Percentiles rank a stretch among this genome's conserved stretches.
Conservation (phyloP, 1,140 invertebrate genomes). For the Diabrotica virgifera region DNA sequence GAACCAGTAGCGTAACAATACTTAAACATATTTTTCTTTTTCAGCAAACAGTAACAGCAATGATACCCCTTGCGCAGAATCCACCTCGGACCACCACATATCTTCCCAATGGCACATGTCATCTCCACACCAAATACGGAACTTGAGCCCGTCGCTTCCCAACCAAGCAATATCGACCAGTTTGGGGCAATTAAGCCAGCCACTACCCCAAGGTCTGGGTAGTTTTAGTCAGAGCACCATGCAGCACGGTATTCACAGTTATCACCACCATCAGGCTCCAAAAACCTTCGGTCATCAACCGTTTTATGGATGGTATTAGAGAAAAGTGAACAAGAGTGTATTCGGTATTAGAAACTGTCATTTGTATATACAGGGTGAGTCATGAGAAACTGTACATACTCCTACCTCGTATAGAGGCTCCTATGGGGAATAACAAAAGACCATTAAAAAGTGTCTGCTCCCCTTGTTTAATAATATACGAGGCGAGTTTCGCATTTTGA, state of each 20-base stretch:
- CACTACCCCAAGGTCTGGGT: conserved; percentile 30
- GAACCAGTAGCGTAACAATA: no score
- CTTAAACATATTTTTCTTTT: neutral
- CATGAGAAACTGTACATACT: no score
- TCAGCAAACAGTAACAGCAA: conserved; percentile 36
- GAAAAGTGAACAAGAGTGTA: no score
- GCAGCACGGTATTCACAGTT: conserved; percentile 32
- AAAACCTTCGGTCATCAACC: conserved; percentile 41
- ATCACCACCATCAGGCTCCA: conserved; percentile 29
- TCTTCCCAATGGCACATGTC: conserved; percentile 35
- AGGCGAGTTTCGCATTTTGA: no score
- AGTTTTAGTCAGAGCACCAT: conserved; percentile 37
- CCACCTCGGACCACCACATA: conserved; percentile 28
- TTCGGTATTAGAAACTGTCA: no score
- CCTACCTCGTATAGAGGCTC: no score
- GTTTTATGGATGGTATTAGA: conserved; percentile 40
- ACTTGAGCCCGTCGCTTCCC: conserved; percentile 31
- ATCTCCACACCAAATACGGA: conserved; percentile 31
- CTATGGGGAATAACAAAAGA: no score
- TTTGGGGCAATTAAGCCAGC: conserved; percentile 34
- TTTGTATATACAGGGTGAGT: no score
- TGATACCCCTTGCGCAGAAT: conserved; percentile 22
- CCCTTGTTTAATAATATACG: no score
- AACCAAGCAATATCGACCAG: conserved; percentile 25
- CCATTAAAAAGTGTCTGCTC: no score